These are phyloP conservation scores for Cheilosia grossa DNA, from an alignment of 2,888 invertebrate genomes.

Conservation along the genomic window DNA sequence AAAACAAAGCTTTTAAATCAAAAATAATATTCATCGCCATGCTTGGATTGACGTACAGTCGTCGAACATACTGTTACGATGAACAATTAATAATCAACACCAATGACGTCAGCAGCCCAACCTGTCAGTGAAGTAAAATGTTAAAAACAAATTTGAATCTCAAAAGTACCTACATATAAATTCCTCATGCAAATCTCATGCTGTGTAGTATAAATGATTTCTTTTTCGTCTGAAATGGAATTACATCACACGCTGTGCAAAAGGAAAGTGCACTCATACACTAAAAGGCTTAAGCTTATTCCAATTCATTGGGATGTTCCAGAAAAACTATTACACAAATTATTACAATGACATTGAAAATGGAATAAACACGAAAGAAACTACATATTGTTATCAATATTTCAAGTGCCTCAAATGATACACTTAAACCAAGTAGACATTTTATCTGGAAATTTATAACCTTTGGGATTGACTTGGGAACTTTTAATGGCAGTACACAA, in stretches of 20 bases:
- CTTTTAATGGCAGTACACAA: too few relatives aligned
- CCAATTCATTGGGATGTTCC: not conserved
- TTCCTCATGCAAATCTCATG: not conserved
- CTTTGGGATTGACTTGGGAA: too few relatives aligned
- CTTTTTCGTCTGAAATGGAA: not conserved
- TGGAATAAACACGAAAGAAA: not conserved
- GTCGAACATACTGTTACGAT: not conserved
- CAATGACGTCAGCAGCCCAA: slow-evolving; percentile 7
- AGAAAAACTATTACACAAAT: too few relatives aligned
- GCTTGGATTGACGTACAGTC: not conserved
- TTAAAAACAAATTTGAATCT: not conserved
- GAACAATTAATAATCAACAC: slow-evolving; percentile 1
- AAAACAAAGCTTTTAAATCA: not conserved
- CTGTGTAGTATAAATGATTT: not conserved
- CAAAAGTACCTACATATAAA: not conserved
- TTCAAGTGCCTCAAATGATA: too few relatives aligned
- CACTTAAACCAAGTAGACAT: too few relatives aligned
- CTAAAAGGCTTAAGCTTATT: not conserved
- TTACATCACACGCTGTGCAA: not conserved
- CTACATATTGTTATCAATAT: too few relatives aligned
- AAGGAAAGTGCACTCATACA: not conserved
- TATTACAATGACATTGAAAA: not conserved
- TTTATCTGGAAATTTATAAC: too few relatives aligned
- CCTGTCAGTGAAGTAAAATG: not conserved
- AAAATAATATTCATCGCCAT: not conserved